A percentile compares a stretch with the other conserved stretches of the same genome.
phyloP scores from a whole-genome alignment of 2,113 vertebrate species.

The Oreocharis arfaki region DNA sequence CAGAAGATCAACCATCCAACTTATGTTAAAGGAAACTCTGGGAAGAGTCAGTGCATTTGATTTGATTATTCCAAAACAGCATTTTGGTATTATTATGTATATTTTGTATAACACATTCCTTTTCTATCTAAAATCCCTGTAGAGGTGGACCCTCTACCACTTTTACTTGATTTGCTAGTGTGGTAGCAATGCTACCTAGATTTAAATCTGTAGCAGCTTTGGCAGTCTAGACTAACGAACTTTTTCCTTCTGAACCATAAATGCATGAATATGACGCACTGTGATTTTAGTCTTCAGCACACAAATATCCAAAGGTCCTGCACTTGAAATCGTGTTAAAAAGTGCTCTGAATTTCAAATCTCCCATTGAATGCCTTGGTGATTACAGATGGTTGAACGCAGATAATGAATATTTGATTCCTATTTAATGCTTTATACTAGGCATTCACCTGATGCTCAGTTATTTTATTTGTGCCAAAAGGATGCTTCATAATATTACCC shows the following conservation, averaged over 20 bases:
- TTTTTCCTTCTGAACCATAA: neutral
- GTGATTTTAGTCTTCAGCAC: neutral
- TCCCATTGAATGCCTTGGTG: neutral
- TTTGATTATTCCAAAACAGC: neutral
- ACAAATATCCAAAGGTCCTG: neutral
- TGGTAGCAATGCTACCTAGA: neutral
- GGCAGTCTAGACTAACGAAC: neutral
- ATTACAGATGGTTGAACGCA: neutral
- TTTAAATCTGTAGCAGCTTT: neutral
- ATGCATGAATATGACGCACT: neutral
- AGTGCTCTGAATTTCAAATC: neutral
- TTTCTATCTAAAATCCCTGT: neutral
- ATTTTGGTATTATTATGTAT: neutral
- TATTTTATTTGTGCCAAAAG: neutral
- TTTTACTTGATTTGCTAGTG: neutral
- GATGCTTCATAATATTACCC: neutral
- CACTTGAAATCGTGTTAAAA: neutral
- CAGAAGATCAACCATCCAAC: rapidly evolving
- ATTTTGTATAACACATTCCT: neutral
- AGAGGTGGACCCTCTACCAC: no score
- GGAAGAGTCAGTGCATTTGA: neutral
- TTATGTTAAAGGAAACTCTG: neutral
- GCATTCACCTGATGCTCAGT: neutral
- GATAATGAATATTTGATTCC: neutral
- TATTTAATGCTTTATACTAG: neutral